Evolutionary conservation across 2,113 vertebrate species (phyloP).

Genomic region (Colius striatus): DNA sequence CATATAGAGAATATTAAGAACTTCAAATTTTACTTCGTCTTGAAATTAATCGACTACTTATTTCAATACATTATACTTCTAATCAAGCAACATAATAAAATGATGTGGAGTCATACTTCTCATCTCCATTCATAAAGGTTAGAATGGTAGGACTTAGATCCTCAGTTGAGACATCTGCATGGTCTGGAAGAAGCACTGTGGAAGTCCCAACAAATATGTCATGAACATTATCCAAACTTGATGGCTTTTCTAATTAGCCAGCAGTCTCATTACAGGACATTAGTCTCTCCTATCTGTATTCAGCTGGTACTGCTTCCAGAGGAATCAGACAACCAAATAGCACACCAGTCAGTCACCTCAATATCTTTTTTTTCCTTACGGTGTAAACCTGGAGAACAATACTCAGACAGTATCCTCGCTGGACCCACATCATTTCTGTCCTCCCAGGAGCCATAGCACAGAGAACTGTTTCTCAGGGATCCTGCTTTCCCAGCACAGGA

Average conservation of each 20-base stretch:
- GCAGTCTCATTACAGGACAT: background rate
- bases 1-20: background rate
- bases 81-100: background rate
- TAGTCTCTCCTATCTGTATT: background rate
- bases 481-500: background rate
- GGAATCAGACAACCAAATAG: background rate
- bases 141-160: background rate
- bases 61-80: background rate
- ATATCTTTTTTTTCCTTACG: background rate
- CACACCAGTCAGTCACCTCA: background rate
- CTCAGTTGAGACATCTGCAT: background rate
- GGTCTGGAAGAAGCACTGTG: background rate
- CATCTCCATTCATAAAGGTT: background rate
- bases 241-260: background rate
- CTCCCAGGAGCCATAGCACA: background rate
- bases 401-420: background rate
- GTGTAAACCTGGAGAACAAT: background rate
- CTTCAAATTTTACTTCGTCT: background rate
- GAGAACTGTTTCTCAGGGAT: background rate
- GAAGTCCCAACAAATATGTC: background rate
- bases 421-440: background rate
- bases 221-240: background rate
- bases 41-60: background rate
- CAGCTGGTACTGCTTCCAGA: background rate
- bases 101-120: background rate